These are phyloP conservation scores for Drosophila kurseongensis DNA, from an alignment of 1,140 invertebrate species.

Conservation along the genomic window DNA sequence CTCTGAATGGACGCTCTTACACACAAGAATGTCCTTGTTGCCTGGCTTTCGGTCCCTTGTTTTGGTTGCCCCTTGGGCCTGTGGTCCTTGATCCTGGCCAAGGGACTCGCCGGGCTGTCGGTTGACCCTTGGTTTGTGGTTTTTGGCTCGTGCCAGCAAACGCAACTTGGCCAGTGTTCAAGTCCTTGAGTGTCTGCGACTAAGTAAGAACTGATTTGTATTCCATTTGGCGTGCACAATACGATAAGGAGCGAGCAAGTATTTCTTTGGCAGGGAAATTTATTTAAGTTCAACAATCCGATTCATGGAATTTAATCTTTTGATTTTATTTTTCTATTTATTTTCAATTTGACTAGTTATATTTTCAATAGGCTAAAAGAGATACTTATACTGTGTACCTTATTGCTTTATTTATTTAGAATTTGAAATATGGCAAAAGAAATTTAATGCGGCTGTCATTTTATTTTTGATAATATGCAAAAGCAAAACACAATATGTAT, in stretches of 20 bases:
- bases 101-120: conserved; percentile 10
- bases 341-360: background rate
- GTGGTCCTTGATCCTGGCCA: conserved; percentile 15
- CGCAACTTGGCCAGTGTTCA: conserved; percentile 48
- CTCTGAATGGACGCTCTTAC: conserved; percentile 3
- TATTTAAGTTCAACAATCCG: background rate
- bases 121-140: conserved; percentile 49
- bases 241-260: background rate
- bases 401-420: background rate
- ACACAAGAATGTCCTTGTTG: conserved; percentile 30
- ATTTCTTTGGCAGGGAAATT: background rate
- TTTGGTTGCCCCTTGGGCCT: conserved; percentile 21
- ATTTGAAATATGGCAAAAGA: background rate
- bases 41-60: conserved; percentile 1
- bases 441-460: background rate
- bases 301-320: background rate
- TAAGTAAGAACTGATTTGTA: conserved; percentile 48
- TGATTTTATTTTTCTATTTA: background rate
- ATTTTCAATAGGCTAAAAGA: background rate
- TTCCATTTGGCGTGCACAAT: conserved; percentile 34
- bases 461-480: too few species aligned
- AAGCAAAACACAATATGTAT: too few species aligned
- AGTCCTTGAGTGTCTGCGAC: conserved; percentile 39
- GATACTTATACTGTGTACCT: too few species aligned
- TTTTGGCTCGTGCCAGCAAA: conserved; percentile 58